Conservation (phyloP, 2,797 vertebrate species). For the Odontamblyopus lacepedii region DNA sequence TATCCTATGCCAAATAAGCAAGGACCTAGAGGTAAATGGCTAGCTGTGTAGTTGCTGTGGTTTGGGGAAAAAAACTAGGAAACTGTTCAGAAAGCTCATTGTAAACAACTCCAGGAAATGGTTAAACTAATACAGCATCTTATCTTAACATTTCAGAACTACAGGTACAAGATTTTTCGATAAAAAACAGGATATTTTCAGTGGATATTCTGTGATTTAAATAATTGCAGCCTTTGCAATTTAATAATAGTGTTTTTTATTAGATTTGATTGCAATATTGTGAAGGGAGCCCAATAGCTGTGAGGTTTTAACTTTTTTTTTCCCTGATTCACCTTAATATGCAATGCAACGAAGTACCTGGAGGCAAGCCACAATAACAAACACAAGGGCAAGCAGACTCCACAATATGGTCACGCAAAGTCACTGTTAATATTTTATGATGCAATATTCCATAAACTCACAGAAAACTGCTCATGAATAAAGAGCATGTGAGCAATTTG, state of each 20-base stretch:
- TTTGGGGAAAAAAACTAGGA: too few relatives aligned
- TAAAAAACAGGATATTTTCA: too few relatives aligned
- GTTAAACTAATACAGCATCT: too few relatives aligned
- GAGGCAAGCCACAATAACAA: slow-evolving; percentile 3
- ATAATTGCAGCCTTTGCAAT: too few relatives aligned
- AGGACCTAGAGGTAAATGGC: not conserved
- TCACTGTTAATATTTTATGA: slow-evolving; percentile 7
- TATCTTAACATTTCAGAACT: too few relatives aligned
- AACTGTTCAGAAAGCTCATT: too few relatives aligned
- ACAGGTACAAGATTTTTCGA: too few relatives aligned
- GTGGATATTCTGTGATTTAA: too few relatives aligned
- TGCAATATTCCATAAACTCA: slow-evolving; percentile 7
- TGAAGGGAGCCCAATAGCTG: not conserved
- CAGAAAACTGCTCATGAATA: not conserved
- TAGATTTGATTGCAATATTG: too few relatives aligned
- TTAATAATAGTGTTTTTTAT: too few relatives aligned
- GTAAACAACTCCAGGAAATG: too few relatives aligned
- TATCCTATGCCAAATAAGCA: not conserved
- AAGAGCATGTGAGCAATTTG: slow-evolving; percentile 4
- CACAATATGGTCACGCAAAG: not conserved
- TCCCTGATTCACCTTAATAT: not conserved
- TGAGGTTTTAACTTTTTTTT: not conserved
- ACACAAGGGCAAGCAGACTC: slow-evolving; percentile 3
- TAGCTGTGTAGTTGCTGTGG: not conserved
- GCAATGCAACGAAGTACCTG: not conserved